Conservation (phyloP, 2,797 vertebrate species). For the Austrolebias charrua region DNA sequence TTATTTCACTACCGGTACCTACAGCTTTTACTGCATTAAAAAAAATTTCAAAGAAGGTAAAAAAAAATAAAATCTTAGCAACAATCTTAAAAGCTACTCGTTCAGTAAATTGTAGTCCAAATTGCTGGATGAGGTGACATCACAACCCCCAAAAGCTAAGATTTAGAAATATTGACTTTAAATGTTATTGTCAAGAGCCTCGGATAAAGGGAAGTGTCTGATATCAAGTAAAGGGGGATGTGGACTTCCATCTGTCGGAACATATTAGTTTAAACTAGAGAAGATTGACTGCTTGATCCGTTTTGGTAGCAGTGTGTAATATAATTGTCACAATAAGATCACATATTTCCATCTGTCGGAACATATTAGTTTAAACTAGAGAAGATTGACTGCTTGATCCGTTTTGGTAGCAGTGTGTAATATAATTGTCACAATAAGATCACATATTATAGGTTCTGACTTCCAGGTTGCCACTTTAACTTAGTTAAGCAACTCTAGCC, state of each 20-base stretch:
- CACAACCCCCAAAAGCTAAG: constrained; percentile 52
- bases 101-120: constrained; percentile 62
- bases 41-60: constrained; percentile 26
- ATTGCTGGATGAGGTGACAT: constrained; percentile 45
- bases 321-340: constrained; percentile 31
- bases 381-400: constrained; percentile 44
- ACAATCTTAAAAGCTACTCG: constrained; percentile 9
- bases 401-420: constrained; percentile 35
- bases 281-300: constrained; percentile 44
- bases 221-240: constrained; percentile 42
- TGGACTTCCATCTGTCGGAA: constrained; percentile 20
- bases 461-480: constrained; percentile 31
- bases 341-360: constrained; percentile 46
- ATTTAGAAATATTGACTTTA: constrained; percentile 59
- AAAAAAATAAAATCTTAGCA: neutral
- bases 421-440: constrained; percentile 34
- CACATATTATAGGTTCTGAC: constrained; percentile 31
- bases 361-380: constrained; percentile 51
- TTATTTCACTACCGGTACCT: constrained; percentile 29
- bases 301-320: constrained; percentile 37
- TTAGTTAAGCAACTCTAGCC: constrained; percentile 20
- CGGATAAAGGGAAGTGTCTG: constrained; percentile 41
- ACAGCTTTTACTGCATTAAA: constrained; percentile 22
- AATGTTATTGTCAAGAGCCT: constrained; percentile 57
- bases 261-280: constrained; percentile 49